Evolutionary conservation across 2,113 vertebrate genomes (phyloP).

Genomic region (Aspidoscelis tigris): DNA sequence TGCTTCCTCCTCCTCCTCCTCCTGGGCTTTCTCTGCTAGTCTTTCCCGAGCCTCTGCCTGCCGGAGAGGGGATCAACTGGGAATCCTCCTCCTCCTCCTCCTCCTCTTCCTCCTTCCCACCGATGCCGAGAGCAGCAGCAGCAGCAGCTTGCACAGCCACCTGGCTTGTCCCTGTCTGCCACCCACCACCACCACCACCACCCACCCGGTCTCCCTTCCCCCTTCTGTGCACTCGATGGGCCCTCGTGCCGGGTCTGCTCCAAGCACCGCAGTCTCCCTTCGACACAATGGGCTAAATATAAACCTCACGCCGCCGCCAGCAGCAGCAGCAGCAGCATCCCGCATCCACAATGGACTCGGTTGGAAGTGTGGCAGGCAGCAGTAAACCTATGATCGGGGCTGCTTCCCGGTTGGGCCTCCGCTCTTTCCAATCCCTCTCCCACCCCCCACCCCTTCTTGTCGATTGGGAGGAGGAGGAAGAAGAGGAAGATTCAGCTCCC

Average conservation of each 20-base stretch:
- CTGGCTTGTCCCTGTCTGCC: neutral
- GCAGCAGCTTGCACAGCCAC: constrained; percentile 1
- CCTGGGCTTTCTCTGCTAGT: too few relatives aligned
- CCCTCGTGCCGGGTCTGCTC: neutral
- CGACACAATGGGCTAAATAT: constrained; percentile 19
- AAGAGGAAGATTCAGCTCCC: neutral
- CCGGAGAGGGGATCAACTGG: too few relatives aligned
- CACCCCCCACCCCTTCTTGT: too few relatives aligned
- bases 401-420: neutral
- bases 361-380: too few relatives aligned
- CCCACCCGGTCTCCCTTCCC: too few relatives aligned
- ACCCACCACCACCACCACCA: neutral
- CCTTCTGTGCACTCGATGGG: neutral
- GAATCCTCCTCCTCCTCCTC: constrained; percentile 9
- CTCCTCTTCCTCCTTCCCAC: neutral
- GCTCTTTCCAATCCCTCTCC: neutral
- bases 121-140: too few relatives aligned
- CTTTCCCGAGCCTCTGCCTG: neutral
- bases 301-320: neutral
- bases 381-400: too few relatives aligned
- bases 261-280: neutral
- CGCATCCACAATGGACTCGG: neutral
- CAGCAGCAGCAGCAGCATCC: neutral
- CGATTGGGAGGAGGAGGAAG: too few relatives aligned
- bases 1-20: too few relatives aligned